These are phyloP conservation scores for Chorisops tibialis DNA, from an alignment of 2,888 invertebrate genomes.

Conservation along the genomic window DNA sequence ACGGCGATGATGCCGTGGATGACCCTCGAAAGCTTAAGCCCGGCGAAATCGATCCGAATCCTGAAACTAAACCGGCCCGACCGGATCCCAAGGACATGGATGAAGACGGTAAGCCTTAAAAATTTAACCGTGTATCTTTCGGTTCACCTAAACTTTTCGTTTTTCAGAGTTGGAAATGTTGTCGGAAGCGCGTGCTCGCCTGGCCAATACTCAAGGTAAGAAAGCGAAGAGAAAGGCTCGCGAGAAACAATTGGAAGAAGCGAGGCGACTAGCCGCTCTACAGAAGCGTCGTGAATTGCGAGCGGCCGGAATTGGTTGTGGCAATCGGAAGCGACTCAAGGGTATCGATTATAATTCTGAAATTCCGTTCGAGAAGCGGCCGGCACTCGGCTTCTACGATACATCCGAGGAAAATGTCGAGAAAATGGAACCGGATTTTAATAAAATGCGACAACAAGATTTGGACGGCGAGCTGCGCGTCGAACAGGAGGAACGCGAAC, in stretches of 20 bases:
- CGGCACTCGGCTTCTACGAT: constrained; percentile 91
- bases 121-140: not conserved
- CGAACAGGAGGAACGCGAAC: constrained; percentile 89
- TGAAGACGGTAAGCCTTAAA: constrained; percentile 83
- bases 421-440: constrained; percentile 86
- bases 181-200: constrained; percentile 94
- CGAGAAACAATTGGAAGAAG: constrained; percentile 98
- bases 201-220: constrained; percentile 96
- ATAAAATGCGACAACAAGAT: constrained; percentile 84
- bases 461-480: constrained; percentile 87
- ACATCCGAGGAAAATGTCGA: constrained; percentile 86
- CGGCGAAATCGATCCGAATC: constrained; percentile 99
- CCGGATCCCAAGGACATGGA: constrained; percentile 99
- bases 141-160: constrained; percentile 23
- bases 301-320: constrained; percentile 85
- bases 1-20: constrained; percentile 86
- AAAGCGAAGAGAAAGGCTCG: constrained; percentile 92
- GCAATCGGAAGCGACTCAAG: constrained; percentile 59
- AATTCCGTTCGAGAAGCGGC: constrained; percentile 95
- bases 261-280: constrained; percentile 88
- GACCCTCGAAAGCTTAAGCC: constrained; percentile 97
- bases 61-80: constrained; percentile 98
- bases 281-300: constrained; percentile 97
- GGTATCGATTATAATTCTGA: constrained; percentile 97
- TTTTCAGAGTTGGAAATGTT: constrained; percentile 93